Base-by-base conservation (phyloP, 64 coral and sea anemone species). In the Pachyseris speciosa region DNA sequence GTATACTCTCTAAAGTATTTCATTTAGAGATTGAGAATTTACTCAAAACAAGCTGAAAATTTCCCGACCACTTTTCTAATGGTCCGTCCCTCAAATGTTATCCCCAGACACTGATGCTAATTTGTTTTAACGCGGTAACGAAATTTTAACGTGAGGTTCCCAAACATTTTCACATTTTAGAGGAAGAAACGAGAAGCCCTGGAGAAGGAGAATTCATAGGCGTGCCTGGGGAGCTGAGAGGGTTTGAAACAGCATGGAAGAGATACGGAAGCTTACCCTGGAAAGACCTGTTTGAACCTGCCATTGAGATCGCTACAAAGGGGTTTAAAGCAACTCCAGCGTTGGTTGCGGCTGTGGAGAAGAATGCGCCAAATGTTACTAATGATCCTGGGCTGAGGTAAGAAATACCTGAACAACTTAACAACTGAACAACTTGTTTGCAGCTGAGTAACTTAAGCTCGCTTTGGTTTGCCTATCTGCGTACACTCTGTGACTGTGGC, bases 221-320 rank as follows among this genome's bases (percentile, higher is more conserved):
- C 3, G 83, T 69, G 27, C 83, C 83, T 26, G 83, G 83, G 48
- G 83, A 86, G 47, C 41, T 86, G 12, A 38, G 83, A 27, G 63
- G 83, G 3, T 86, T 86, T 69, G 83, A 86, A 7, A 13, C 22
- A 1, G 83, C 83, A 16, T 86, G 83, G 83, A 86, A 47, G 22
- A 65, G 43, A 27, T 69, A 86, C 27, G 83, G 83, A 3, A 36
- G 83, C 4, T n/a, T 86, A 5, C 28, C 61, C 17, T 86, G 83
- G 83, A 30, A 51, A 31, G 64, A 69, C 1, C 32, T 86, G 39
- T 86, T 86, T 86, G 58, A 20, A 6, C 83, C 83, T 0, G 83
- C 83, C 17, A 51, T 86, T 32, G 47, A 69, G 41, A 86, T 86
- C 42, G 83, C 83, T 33, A 86, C 61, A 0, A 37, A 66, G 0